Evolutionary conservation across 2,797 vertebrate genomes (phyloP).

Genomic region (Poeciliopsis infans): DNA sequence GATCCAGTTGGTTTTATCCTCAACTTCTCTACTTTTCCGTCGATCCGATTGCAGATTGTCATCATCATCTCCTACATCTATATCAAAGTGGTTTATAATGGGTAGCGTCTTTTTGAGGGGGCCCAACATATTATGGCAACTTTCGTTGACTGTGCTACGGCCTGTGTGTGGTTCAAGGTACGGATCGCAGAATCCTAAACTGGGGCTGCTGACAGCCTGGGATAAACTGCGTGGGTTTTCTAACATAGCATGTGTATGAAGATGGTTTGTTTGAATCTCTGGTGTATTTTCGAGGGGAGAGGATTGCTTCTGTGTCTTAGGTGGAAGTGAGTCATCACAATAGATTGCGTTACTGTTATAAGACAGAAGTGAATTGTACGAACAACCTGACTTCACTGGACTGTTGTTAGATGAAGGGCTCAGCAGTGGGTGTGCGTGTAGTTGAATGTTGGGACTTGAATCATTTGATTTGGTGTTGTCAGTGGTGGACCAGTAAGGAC

Average conservation of each 20-base stretch:
- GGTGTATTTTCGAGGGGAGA: slow-evolving; percentile 48
- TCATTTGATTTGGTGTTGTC: slow-evolving; percentile 67
- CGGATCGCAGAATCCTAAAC: slow-evolving; percentile 81
- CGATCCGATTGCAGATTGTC: slow-evolving; percentile 75
- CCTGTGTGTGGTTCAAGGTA: slow-evolving; percentile 76
- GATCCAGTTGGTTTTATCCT: slow-evolving; percentile 83
- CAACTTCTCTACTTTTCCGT: slow-evolving; percentile 48
- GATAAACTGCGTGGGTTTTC: slow-evolving; percentile 81
- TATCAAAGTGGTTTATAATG: slow-evolving; percentile 77
- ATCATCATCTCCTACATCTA: slow-evolving; percentile 78
- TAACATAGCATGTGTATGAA: slow-evolving; percentile 61
- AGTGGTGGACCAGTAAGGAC: slow-evolving; percentile 80
- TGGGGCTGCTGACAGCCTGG: slow-evolving; percentile 79
- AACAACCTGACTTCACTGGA: slow-evolving; percentile 56
- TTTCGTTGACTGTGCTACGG: slow-evolving; percentile 58
- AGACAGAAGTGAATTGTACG: slow-evolving; percentile 65
- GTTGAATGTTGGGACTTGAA: slow-evolving; percentile 80
- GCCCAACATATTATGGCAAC: slow-evolving; percentile 70
- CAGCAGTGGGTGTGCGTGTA: slow-evolving; percentile 85
- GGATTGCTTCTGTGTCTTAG: slow-evolving; percentile 44
- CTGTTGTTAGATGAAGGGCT: slow-evolving; percentile 63
- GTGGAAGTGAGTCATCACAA: slow-evolving; percentile 66
- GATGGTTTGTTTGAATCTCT: slow-evolving; percentile 54
- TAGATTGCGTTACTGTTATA: slow-evolving; percentile 52
- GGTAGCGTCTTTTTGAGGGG: slow-evolving; percentile 75